Conservation (phyloP, 2,888 invertebrate genomes). For the Gonocerus acuteangulatus region DNA sequence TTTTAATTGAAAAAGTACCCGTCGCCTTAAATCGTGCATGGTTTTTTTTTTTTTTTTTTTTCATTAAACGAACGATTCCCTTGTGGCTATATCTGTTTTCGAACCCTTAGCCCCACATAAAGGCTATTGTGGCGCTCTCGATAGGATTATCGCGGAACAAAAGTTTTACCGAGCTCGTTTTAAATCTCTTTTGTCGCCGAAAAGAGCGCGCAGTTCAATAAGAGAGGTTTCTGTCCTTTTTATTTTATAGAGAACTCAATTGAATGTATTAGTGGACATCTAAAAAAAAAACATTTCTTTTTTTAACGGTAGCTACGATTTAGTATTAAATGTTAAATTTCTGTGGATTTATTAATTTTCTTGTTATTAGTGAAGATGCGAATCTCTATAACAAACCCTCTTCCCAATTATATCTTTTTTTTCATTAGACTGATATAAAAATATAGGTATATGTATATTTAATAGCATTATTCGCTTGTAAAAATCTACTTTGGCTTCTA, state of each 20-base stretch:
- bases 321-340: constrained; percentile 20
- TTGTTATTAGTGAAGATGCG: background rate
- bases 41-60: too few species aligned
- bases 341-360: background rate
- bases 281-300: constrained; percentile 15
- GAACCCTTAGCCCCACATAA: background rate
- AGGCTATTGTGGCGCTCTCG: background rate
- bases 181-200: constrained; percentile 22
- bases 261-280: constrained; percentile 19
- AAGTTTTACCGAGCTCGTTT: constrained; percentile 17
- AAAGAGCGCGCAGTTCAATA: constrained; percentile 12
- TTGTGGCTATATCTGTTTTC: background rate
- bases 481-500: too few species aligned
- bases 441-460: too few species aligned
- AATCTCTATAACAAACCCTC: too few species aligned
- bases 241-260: constrained; percentile 7
- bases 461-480: too few species aligned
- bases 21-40: too few species aligned
- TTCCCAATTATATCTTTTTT: too few species aligned
- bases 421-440: too few species aligned
- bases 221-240: background rate
- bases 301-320: constrained; percentile 7
- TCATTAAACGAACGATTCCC: background rate
- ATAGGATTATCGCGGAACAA: constrained; percentile 21
- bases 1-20: too few species aligned